phyloP scores from a whole-genome alignment of 2,888 invertebrate genomes.

The Tiliacea citrago region DNA sequence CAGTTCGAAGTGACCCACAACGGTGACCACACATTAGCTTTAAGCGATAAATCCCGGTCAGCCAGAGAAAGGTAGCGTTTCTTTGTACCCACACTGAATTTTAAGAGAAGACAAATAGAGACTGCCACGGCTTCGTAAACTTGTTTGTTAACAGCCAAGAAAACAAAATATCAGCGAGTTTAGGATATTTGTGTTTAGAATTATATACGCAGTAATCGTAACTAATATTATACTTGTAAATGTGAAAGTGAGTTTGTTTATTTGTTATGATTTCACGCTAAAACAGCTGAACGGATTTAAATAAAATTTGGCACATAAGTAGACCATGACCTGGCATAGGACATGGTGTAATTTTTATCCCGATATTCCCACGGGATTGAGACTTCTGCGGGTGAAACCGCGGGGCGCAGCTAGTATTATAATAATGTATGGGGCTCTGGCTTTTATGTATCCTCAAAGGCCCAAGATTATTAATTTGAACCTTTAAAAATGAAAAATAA shows the following conservation, averaged over 20 bases:
- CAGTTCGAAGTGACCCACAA: conserved; percentile 28
- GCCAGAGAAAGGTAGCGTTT: conserved; percentile 54
- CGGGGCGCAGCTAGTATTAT: neutral
- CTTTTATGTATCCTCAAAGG: neutral
- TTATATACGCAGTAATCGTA: neutral
- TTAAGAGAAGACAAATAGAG: conserved; percentile 66
- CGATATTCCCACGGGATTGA: too few relatives aligned
- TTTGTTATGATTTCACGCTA: too few relatives aligned
- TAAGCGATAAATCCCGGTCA: conserved; percentile 63
- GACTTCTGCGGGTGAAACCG: too few relatives aligned
- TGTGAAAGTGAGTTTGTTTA: too few relatives aligned
- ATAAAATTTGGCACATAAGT: too few relatives aligned
- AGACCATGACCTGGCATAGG: too few relatives aligned
- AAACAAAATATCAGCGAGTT: conserved; percentile 50
- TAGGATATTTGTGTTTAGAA: conserved; percentile 1
- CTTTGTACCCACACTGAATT: conserved; percentile 67
- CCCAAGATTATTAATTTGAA: neutral
- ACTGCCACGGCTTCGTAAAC: conserved; percentile 38
- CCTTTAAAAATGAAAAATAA: too few relatives aligned
- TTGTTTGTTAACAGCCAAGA: conserved; percentile 54
- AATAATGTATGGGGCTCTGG: neutral
- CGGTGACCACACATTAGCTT: conserved; percentile 60
- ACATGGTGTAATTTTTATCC: too few relatives aligned
- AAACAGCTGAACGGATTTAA: too few relatives aligned
- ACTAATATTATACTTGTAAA: too few relatives aligned